phyloP scores from a whole-genome alignment of 2,797 vertebrate species.

The Eutrigla gurnardus region DNA sequence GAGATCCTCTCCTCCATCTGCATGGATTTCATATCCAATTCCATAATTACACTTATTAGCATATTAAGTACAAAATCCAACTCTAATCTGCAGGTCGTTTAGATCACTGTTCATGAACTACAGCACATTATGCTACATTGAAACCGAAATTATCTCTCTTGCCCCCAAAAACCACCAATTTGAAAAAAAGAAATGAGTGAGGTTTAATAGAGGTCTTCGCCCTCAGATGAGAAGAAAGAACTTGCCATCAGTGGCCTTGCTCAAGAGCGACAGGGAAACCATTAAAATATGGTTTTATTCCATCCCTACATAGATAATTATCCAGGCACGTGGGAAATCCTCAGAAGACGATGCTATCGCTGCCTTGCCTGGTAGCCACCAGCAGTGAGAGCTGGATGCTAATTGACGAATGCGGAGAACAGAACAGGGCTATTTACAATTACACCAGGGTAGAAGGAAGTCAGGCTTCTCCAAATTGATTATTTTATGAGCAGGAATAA shows the following conservation, averaged over 20 bases:
- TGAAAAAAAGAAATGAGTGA: slow-evolving; percentile 16
- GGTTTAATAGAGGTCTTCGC: slow-evolving; percentile 73
- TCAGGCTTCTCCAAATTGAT: slow-evolving; percentile 32
- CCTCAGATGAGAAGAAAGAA: slow-evolving; percentile 48
- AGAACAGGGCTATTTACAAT: slow-evolving; percentile 34
- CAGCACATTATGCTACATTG: slow-evolving; percentile 35
- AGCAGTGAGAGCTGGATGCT: slow-evolving; percentile 9
- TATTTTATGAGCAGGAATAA: slow-evolving; percentile 32
- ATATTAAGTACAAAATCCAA: slow-evolving; percentile 69
- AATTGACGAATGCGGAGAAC: slow-evolving; percentile 15
- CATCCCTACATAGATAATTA: slow-evolving; percentile 35
- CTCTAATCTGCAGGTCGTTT: slow-evolving; percentile 62
- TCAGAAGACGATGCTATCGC: slow-evolving; percentile 5
- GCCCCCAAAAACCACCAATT: slow-evolving; percentile 43
- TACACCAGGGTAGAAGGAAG: slow-evolving; percentile 18
- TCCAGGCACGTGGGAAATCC: slow-evolving; percentile 29
- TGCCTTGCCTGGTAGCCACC: slow-evolving; percentile 22
- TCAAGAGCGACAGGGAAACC: slow-evolving; percentile 29
- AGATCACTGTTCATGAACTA: slow-evolving; percentile 60
- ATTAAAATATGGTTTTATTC: slow-evolving; percentile 24
- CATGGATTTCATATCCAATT: slow-evolving; percentile 52
- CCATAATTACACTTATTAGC: slow-evolving; percentile 67
- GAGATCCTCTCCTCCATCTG: slow-evolving; percentile 42
- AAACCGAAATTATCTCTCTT: slow-evolving; percentile 54
- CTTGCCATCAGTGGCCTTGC: slow-evolving; percentile 35